These are phyloP conservation scores for Psammodynastes pulverulentus DNA, from an alignment of 2,113 vertebrate genomes.

Conservation along the genomic window DNA sequence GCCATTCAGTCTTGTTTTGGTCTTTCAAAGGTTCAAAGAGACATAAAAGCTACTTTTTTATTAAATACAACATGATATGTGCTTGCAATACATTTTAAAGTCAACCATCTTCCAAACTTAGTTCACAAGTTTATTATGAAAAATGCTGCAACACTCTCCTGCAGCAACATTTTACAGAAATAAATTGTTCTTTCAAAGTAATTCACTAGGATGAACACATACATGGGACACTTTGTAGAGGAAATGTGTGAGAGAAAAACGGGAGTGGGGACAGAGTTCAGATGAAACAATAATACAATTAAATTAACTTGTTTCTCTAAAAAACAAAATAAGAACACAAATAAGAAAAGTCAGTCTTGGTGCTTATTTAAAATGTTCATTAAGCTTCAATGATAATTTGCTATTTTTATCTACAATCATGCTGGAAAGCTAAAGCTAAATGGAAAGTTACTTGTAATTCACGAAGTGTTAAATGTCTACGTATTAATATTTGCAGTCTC, in stretches of 20 bases:
- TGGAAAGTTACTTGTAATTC: slow-evolving; percentile 81
- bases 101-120: slow-evolving; percentile 76
- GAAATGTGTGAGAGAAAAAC: slow-evolving; percentile 45
- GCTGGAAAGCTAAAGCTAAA: slow-evolving; percentile 85
- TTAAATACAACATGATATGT: slow-evolving; percentile 66
- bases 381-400: slow-evolving; percentile 82
- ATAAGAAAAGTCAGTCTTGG: slow-evolving; percentile 72
- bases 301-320: slow-evolving; percentile 84
- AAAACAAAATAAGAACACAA: slow-evolving; percentile 78
- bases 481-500: slow-evolving; percentile 80
- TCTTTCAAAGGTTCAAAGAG: slow-evolving; percentile 58
- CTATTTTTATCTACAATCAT: slow-evolving; percentile 89
- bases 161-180: slow-evolving; percentile 77
- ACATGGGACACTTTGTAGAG: slow-evolving; percentile 69
- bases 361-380: slow-evolving; percentile 80
- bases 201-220: slow-evolving; percentile 76
- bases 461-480: slow-evolving; percentile 83
- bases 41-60: slow-evolving; percentile 63
- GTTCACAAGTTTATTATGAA: slow-evolving; percentile 86
- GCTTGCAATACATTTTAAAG: slow-evolving; percentile 71
- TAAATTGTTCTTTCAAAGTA: slow-evolving; percentile 74
- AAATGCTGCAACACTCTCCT: slow-evolving; percentile 75
- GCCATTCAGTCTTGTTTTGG: slow-evolving; percentile 41
- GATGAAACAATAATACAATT: slow-evolving; percentile 75
- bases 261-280: slow-evolving; percentile 70